Evolutionary conservation across 2,888 invertebrate genomes (phyloP).

Genomic region (Dasypolia templi): DNA sequence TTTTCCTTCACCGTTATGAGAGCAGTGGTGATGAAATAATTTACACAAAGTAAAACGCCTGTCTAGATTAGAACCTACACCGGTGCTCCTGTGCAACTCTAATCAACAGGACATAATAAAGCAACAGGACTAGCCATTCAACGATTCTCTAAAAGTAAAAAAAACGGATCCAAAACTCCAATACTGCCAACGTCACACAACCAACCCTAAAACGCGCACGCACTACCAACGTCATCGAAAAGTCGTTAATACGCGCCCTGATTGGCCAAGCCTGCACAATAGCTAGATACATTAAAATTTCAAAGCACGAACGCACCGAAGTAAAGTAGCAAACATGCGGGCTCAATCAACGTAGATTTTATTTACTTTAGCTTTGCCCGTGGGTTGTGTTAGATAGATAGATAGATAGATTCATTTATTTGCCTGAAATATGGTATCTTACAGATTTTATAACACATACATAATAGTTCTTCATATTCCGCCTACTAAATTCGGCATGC

Average conservation of each 20-base stretch:
- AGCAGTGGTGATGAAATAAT: too few species aligned
- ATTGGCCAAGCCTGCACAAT: conserved; percentile 41
- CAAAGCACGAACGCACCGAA: conserved; percentile 61
- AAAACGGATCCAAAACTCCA: background rate
- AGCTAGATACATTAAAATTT: conserved; percentile 56
- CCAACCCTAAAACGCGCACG: conserved; percentile 25
- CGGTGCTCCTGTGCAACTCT: too few species aligned
- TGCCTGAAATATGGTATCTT: too few species aligned
- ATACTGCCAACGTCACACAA: conserved; percentile 27
- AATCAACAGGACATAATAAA: background rate
- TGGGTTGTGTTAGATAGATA: too few species aligned
- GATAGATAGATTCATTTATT: too few species aligned
- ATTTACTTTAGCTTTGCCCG: conserved; percentile 43
- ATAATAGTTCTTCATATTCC: too few species aligned
- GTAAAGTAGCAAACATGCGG: conserved; percentile 59
- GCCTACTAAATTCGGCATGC: too few species aligned
- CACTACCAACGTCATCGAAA: conserved; percentile 37
- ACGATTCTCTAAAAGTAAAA: background rate
- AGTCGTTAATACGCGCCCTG: conserved; percentile 18
- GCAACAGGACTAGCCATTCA: background rate
- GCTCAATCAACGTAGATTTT: conserved; percentile 54
- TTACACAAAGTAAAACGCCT: too few species aligned
- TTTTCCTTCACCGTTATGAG: too few species aligned
- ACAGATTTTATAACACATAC: too few species aligned
- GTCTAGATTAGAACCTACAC: too few species aligned